Evolutionary conservation across 2,888 invertebrate species (phyloP).

Genomic region (Syrista parreyssii): DNA sequence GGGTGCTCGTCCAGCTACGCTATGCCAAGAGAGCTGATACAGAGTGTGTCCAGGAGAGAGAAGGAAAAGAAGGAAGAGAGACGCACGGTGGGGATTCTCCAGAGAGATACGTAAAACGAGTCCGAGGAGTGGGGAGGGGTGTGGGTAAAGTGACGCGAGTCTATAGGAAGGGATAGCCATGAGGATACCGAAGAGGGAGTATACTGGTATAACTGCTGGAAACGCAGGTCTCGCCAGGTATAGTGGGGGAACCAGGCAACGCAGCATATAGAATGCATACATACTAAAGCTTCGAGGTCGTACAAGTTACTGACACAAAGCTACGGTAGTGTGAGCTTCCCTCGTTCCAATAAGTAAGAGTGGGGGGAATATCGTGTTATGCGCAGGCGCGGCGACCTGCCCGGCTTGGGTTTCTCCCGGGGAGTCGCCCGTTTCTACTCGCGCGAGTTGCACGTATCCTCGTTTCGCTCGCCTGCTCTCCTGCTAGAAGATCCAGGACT

Average conservation of each 20-base stretch:
- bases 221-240: neutral
- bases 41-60: neutral
- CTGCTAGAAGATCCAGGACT: conserved; percentile 5
- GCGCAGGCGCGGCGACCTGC: conserved; percentile 53
- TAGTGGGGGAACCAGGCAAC: neutral
- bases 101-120: neutral
- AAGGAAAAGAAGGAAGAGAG: conserved; percentile 11
- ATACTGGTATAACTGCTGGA: neutral
- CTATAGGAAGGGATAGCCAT: conserved; percentile 18
- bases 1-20: conserved; percentile 26
- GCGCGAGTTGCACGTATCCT: conserved; percentile 61
- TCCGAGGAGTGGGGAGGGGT: conserved; percentile 39
- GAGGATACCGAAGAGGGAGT: conserved; percentile 12
- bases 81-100: conserved; percentile 14
- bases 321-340: neutral
- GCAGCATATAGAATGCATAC: neutral
- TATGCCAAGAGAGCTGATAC: neutral
- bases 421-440: conserved; percentile 63
- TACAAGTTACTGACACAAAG: neutral
- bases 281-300: neutral
- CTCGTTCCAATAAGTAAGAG: neutral
- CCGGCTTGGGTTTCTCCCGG: conserved; percentile 37
- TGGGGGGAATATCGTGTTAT: conserved; percentile 4
- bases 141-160: conserved; percentile 17
- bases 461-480: conserved; percentile 33